phyloP scores from a whole-genome alignment of 1,140 invertebrate genomes.

The Trialeurodes vaporariorum region DNA sequence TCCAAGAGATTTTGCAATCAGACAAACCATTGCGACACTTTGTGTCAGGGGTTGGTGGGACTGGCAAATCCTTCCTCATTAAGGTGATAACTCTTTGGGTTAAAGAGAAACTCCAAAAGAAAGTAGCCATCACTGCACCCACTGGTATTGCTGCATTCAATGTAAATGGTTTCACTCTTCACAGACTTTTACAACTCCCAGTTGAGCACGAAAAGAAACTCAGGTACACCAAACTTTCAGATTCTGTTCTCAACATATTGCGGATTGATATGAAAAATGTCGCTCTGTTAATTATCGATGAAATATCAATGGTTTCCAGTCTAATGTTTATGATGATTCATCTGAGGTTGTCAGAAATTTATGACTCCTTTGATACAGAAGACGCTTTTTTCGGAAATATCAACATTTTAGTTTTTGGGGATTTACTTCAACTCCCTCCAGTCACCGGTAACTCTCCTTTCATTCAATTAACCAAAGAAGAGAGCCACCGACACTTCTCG shows the following conservation, averaged over 20 bases:
- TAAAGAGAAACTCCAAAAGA: constrained; percentile 19
- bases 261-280: constrained; percentile 24
- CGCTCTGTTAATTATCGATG: constrained; percentile 30
- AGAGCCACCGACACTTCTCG: too few relatives aligned
- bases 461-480: too few relatives aligned
- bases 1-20: constrained; percentile 12
- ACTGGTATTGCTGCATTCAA: constrained; percentile 27
- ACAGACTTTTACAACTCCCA: constrained; percentile 25
- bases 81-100: constrained; percentile 19
- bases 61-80: constrained; percentile 25
- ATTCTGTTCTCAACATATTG: constrained; percentile 24
- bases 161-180: constrained; percentile 26
- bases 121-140: constrained; percentile 24
- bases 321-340: constrained; percentile 22
- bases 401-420: constrained; percentile 24
- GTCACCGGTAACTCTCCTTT: constrained; percentile 23
- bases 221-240: constrained; percentile 21
- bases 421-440: constrained; percentile 30
- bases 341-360: constrained; percentile 19
- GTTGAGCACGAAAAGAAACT: constrained; percentile 23
- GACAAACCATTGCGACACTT: constrained; percentile 9
- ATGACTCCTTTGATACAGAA: constrained; percentile 13
- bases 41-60: constrained; percentile 20
- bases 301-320: constrained; percentile 32
- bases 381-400: constrained; percentile 20